phyloP scores from a whole-genome alignment of 2,113 vertebrate species.

The Rhinoderma darwinii region DNA sequence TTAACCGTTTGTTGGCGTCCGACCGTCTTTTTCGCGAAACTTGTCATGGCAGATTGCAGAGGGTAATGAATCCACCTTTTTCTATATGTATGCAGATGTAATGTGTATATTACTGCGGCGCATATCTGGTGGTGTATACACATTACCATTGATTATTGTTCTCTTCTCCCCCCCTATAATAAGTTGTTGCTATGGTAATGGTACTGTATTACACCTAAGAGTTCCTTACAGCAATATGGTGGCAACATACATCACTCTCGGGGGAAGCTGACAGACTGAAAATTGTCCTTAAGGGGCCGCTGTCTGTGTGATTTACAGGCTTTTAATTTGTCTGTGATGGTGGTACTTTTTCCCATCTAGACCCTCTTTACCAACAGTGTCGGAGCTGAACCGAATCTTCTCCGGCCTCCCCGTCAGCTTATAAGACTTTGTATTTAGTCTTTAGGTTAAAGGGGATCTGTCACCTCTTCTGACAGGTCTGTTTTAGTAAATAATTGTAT shows the following conservation, averaged over 20 bases:
- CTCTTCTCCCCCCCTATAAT: slow-evolving; percentile 20
- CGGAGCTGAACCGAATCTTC: background rate
- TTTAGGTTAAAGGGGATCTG: too few relatives aligned
- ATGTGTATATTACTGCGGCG: slow-evolving; percentile 18
- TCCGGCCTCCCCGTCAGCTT: background rate
- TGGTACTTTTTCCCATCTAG: slow-evolving; percentile 43
- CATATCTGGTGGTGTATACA: slow-evolving; percentile 24
- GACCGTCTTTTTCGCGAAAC: background rate
- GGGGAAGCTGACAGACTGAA: slow-evolving; percentile 52
- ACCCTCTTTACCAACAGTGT: background rate
- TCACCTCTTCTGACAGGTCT: too few relatives aligned
- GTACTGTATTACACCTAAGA: slow-evolving; percentile 40
- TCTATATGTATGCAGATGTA: slow-evolving; percentile 32
- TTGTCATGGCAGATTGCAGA: background rate
- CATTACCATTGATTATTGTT: slow-evolving; percentile 43
- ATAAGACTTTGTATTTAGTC: background rate
- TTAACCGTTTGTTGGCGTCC: background rate
- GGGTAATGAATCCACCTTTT: slow-evolving; percentile 9
- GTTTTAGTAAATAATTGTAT: too few relatives aligned
- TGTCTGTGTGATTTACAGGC: slow-evolving; percentile 54
- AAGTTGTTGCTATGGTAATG: slow-evolving; percentile 43
- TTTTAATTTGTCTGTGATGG: slow-evolving; percentile 57
- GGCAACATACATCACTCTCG: slow-evolving; percentile 55
- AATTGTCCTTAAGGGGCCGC: slow-evolving; percentile 53
- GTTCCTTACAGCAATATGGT: slow-evolving; percentile 31